phyloP scores from a whole-genome alignment of 1,140 invertebrate genomes.

The Tetraneura akinire region DNA sequence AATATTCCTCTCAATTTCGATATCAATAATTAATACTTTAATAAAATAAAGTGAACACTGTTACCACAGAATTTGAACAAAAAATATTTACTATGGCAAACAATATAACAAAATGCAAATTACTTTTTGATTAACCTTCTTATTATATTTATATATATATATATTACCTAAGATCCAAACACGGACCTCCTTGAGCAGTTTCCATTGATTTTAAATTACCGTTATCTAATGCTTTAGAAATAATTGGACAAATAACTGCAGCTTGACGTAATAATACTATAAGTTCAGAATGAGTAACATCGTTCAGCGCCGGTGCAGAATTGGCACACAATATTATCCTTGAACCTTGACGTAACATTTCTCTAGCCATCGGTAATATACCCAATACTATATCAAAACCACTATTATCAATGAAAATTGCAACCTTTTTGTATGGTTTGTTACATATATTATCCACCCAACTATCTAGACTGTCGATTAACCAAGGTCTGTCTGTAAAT shows the following conservation, averaged over 20 bases:
- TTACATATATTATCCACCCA: constrained; percentile 77
- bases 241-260: constrained; percentile 69
- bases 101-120: too few species aligned
- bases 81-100: too few species aligned
- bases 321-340: constrained; percentile 92
- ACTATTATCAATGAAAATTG: constrained; percentile 95
- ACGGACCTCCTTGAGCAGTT: constrained; percentile 91
- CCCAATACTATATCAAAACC: constrained; percentile 92
- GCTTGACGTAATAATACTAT: constrained; percentile 74
- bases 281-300: constrained; percentile 88
- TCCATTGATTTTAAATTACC: constrained; percentile 78
- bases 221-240: constrained; percentile 69
- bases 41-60: too few species aligned
- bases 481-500: constrained; percentile 79
- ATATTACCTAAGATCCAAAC: constrained; percentile 86
- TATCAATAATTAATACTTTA: too few species aligned
- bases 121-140: too few species aligned
- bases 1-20: too few species aligned
- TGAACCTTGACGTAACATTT: constrained; percentile 79
- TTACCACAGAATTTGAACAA: too few species aligned
- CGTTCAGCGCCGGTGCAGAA: constrained; percentile 89
- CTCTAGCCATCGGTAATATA: constrained; percentile 85
- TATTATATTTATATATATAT: background rate
- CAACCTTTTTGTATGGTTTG: constrained; percentile 78
- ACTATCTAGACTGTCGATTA: constrained; percentile 81